Evolutionary conservation across 2,113 vertebrate species (phyloP).

Genomic region (Macrotis lagotis): DNA sequence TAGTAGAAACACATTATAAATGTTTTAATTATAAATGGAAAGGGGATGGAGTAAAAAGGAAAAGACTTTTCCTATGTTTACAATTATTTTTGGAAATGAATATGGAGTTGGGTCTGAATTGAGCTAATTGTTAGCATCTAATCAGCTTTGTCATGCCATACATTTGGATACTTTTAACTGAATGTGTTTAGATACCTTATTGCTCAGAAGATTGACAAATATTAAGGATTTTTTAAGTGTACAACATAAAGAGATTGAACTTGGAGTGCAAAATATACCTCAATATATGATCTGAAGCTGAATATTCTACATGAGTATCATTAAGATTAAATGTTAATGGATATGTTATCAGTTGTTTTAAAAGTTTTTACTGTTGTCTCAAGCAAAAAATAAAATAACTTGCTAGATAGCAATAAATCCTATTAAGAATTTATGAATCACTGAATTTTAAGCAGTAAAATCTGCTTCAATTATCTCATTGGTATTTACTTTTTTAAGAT

Average conservation of each 20-base stretch:
- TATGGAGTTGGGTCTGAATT: constrained; percentile 67
- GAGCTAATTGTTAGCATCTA: constrained; percentile 48
- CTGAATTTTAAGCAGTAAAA: constrained; percentile 42
- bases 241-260: constrained; percentile 6
- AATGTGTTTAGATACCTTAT: constrained; percentile 78
- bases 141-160: constrained; percentile 71
- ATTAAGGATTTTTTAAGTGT: constrained; percentile 48
- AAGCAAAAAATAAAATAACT: constrained; percentile 43
- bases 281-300: neutral
- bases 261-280: neutral
- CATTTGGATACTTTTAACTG: constrained; percentile 76
- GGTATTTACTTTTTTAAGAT: constrained; percentile 20
- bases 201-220: constrained; percentile 63
- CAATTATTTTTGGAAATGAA: constrained; percentile 67
- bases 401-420: constrained; percentile 2
- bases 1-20: constrained; percentile 71
- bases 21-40: constrained; percentile 45
- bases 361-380: constrained; percentile 30
- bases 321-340: constrained; percentile 27
- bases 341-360: neutral
- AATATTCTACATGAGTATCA: neutral
- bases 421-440: constrained; percentile 20
- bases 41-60: neutral
- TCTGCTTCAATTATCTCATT: constrained; percentile 31
- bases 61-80: constrained; percentile 59